Conservation (phyloP, 2,797 vertebrate genomes). For the Mallotus villosus region DNA sequence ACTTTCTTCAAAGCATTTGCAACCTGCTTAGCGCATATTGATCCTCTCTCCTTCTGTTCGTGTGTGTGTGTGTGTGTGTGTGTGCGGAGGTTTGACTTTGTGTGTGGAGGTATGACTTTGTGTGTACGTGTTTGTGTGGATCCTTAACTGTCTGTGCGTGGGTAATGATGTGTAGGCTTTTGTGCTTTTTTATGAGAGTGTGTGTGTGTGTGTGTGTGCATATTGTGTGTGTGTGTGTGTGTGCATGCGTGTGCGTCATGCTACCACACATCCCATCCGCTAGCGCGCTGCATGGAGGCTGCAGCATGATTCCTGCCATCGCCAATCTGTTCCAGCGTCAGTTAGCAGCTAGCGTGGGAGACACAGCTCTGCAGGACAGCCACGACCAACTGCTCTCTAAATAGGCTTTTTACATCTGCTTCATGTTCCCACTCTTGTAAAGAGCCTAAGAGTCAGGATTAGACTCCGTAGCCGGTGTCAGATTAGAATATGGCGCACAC, state of each 20-base stretch:
- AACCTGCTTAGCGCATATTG: background rate
- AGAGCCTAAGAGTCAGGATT: too few species aligned
- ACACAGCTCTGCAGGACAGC: slow-evolving; percentile 58
- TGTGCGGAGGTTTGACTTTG: background rate
- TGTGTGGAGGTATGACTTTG: background rate
- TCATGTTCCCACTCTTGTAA: background rate
- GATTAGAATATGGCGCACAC: too few species aligned
- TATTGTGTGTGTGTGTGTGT: background rate
- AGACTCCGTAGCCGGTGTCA: too few species aligned
- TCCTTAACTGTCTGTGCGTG: too few species aligned
- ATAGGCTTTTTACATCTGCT: slow-evolving; percentile 64
- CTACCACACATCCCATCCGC: slow-evolving; percentile 64
- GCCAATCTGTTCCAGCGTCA: slow-evolving; percentile 74
- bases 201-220: background rate
- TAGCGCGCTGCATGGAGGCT: slow-evolving; percentile 66
- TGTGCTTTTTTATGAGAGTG: background rate
- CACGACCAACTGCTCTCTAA: slow-evolving; percentile 54
- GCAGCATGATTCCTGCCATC: slow-evolving; percentile 71
- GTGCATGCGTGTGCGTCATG: slow-evolving; percentile 11
- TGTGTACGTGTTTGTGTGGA: slow-evolving; percentile 47
- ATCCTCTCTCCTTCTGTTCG: background rate
- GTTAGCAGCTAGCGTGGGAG: slow-evolving; percentile 69
- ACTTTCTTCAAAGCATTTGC: background rate
- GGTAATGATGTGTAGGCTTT: too few species aligned
- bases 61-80: too few species aligned